Evolutionary conservation across 1,140 invertebrate species (phyloP), one percentile per base, ranked within the genome.

Genomic region (Stegodyphus mimosarum): DNA sequence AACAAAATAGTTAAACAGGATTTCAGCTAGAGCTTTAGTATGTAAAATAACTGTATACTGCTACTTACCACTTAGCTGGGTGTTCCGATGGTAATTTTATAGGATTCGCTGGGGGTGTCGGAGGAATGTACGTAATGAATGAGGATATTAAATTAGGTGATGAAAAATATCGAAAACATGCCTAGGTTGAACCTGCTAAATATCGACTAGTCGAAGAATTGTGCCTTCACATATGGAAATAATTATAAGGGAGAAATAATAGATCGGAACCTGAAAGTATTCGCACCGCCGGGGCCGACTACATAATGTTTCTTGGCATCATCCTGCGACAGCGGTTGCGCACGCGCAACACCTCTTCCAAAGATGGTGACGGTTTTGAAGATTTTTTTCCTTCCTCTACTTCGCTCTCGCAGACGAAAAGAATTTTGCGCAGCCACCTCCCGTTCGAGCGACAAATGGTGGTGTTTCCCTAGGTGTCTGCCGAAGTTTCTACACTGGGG

Each of bases 111-210:
- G 33, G 33, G 33, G 3, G 33, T 33, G 33, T 67, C n/a, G 11
- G 9, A 67, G 33, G n/a, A 66, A 66, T 7, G 7, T 15, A 1
- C 6, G 33, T n/a, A 67, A 18, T 17, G 66, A 6, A 18, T 60
- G 69, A 11, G 6, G n/a, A 5, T 10, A 60, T 10, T 15, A 71
- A 83, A 74, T 74, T 83, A 83, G 80, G 71, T 67, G 71, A 83
- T 50, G 18, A 83, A 83, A 74, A 66, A 74, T 83, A 83, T 83
- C 80, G 80, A 83, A 83, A 83, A 83, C 80, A 83, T 83, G 80
- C 63, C 80, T 83, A 83, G 80, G n/a, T 15, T 49, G 55, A 74
- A 53, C 66, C 71, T 83, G 63, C 60, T 74, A 83, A 33, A 63
- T 69, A 83, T 60, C 80, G 71, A 83, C 74, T 74, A n/a, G 70